phyloP scores from a whole-genome alignment of 2,888 invertebrate species.

The Torymus tubicola region DNA sequence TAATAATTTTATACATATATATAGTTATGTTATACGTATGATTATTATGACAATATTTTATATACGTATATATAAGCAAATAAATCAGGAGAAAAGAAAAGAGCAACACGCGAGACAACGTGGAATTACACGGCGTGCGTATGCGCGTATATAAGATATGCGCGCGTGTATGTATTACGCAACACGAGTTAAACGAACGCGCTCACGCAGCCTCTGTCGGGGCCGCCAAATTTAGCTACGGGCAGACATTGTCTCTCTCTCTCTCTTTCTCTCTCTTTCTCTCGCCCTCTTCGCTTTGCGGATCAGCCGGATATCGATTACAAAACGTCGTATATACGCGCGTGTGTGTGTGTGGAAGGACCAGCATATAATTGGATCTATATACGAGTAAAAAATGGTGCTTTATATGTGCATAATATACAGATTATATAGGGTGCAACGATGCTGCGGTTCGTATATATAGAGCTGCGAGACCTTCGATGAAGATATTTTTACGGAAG shows the following conservation, averaged over 20 bases:
- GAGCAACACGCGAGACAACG: not conserved
- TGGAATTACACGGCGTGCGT: not conserved
- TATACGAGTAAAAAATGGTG: not conserved
- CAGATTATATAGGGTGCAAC: too few relatives aligned
- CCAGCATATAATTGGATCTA: not conserved
- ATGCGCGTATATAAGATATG: not conserved
- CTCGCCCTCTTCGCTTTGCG: too few relatives aligned
- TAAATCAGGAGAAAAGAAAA: too few relatives aligned
- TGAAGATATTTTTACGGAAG: too few relatives aligned
- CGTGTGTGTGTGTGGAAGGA: not conserved
- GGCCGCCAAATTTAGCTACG: conserved; percentile 71
- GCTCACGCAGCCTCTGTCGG: conserved; percentile 64
- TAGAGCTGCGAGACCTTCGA: too few relatives aligned
- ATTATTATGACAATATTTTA: too few relatives aligned
- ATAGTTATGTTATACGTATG: too few relatives aligned
- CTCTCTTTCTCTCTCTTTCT: too few relatives aligned
- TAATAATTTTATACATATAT: too few relatives aligned
- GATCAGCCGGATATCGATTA: conserved; percentile 72
- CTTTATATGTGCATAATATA: too few relatives aligned
- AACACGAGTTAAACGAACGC: conserved; percentile 68
- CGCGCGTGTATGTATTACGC: conserved; percentile 65
- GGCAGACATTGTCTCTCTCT: conserved; percentile 66
- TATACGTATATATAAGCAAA: too few relatives aligned
- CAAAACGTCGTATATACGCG: conserved; percentile 65
- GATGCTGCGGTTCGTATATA: too few relatives aligned